Base-by-base conservation (phyloP, 2,888 invertebrate genomes). In the Zele albiditarsus region DNA sequence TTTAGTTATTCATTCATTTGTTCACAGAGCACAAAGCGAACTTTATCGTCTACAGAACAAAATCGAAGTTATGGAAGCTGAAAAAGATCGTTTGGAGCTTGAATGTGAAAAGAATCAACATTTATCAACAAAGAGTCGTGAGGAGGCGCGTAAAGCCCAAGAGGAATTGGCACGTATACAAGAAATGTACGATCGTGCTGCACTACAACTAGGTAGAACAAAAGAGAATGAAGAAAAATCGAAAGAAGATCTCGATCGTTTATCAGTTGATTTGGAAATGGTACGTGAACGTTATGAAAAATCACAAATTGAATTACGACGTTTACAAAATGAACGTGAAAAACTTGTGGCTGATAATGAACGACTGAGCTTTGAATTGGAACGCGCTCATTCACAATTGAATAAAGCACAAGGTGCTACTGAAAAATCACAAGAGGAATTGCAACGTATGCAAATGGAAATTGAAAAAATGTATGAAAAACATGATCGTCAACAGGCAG, bases 151-250 rank as follows among this genome's bases (percentile, higher is more conserved):
- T 57, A 97, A 97, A 89, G 90, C 95, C 23, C 96, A 96, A 89
- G 97, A 97, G 82, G 97, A 97, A 88, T 91, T 95, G 80, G 93
- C 95, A 69, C 93, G 96, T 77, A 90, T 96, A 71, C 96, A 97
- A 88, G 97, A 97, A 90, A 93, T 96, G 91, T 97, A 96, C 86
- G 97, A 97, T 84, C 92, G 97, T 79, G 94, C 96, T 20, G 94
- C 95, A 14, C 91, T 97, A 82, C 97, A 97, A 88, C 91, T 97
- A 31, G 94, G 94, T 74, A 93, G 97, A 81, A 94, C 95, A 71
- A 97, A 97, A 89, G 97, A 97, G 89, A 93, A 94, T 83, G 97
- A 97, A 90, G 97, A 97, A 82, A 97, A 97, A 87, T 94, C 95
- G 33, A 96, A 97, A 84, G 95, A 95, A 86, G 95, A 95, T 82